Percentiles rank a stretch among this genome's conserved stretches.
Conservation (phyloP, 2,888 invertebrate genomes). For the Machimus atricapillus region DNA sequence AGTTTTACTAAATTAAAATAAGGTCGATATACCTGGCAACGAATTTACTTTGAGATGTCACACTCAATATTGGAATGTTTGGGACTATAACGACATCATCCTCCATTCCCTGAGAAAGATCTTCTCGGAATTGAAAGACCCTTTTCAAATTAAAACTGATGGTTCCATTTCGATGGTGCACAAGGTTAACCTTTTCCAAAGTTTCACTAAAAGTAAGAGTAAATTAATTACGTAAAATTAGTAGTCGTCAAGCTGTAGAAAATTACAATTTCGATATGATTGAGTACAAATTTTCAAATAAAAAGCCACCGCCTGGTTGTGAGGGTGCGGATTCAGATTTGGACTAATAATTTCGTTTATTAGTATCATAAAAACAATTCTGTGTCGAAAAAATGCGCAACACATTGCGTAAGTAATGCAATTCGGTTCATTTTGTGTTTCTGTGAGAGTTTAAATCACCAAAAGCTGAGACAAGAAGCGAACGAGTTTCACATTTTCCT, state of each 20-base stretch:
- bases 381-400: too few relatives aligned
- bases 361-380: not conserved
- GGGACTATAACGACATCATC: too few relatives aligned
- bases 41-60: too few relatives aligned
- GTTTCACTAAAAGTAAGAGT: slow-evolving; percentile 78
- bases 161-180: slow-evolving; percentile 85
- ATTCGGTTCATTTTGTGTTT: not conserved
- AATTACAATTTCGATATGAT: not conserved
- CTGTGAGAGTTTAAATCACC: not conserved
- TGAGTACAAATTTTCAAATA: not conserved
- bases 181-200: slow-evolving; percentile 88
- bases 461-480: not conserved
- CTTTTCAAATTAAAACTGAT: slow-evolving; percentile 84
- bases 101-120: too few relatives aligned
- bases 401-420: not conserved
- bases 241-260: not conserved
- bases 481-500: too few relatives aligned
- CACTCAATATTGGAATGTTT: too few relatives aligned
- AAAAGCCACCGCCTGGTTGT: not conserved
- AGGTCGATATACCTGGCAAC: too few relatives aligned
- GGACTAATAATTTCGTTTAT: not conserved
- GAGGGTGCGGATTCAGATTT: not conserved
- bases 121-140: too few relatives aligned
- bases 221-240: not conserved
- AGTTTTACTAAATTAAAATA: too few relatives aligned